phyloP scores from a whole-genome alignment of 2,888 invertebrate genomes.

The Callyntrura guangdongensis region DNA sequence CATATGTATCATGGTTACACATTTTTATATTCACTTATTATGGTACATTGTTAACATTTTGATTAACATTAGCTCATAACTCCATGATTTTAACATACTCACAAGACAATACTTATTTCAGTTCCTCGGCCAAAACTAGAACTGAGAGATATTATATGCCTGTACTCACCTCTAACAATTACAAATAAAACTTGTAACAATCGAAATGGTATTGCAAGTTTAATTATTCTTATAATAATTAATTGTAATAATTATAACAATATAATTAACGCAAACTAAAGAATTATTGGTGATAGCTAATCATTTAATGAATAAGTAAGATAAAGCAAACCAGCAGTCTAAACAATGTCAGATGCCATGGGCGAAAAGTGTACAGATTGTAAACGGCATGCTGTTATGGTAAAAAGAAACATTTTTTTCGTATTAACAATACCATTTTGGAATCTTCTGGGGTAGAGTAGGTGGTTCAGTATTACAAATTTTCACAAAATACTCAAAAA shows the following conservation, averaged over 20 bases:
- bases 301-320: slow-evolving; percentile 49
- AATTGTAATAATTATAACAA: slow-evolving; percentile 53
- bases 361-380: slow-evolving; percentile 30
- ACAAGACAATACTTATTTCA: slow-evolving; percentile 72
- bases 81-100: slow-evolving; percentile 63
- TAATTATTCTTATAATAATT: slow-evolving; percentile 28
- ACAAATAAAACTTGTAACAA: slow-evolving; percentile 53
- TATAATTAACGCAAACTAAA: slow-evolving; percentile 55
- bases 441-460: slow-evolving; percentile 40
- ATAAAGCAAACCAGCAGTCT: slow-evolving; percentile 65
- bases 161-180: slow-evolving; percentile 58
- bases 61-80: slow-evolving; percentile 64
- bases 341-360: slow-evolving; percentile 62
- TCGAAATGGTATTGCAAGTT: slow-evolving; percentile 35
- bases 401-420: slow-evolving; percentile 4
- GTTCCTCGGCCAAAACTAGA: slow-evolving; percentile 47
- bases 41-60: slow-evolving; percentile 70
- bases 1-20: slow-evolving; percentile 69
- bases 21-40: slow-evolving; percentile 50
- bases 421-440: slow-evolving; percentile 47
- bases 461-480: slow-evolving; percentile 56
- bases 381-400: slow-evolving; percentile 19
- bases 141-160: slow-evolving; percentile 52
- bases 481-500: slow-evolving; percentile 51
- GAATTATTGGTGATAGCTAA: slow-evolving; percentile 58